These are phyloP conservation scores for Meta bourneti DNA, from an alignment of 2,888 invertebrate species.

Conservation along the genomic window DNA sequence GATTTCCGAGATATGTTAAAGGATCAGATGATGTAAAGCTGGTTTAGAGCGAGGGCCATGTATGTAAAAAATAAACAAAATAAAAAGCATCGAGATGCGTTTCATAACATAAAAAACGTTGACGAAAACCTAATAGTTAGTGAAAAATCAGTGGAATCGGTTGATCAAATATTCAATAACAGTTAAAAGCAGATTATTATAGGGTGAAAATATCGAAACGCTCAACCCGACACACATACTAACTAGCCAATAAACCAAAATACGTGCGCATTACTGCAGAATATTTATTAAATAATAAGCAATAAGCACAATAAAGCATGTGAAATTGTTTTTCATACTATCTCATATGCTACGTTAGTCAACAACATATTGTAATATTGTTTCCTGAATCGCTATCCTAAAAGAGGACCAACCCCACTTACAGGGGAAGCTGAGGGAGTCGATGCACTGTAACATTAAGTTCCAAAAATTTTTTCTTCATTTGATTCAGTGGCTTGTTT, in stretches of 20 bases:
- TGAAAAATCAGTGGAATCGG: background rate
- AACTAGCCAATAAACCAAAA: constrained; percentile 64
- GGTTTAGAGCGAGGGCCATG: constrained; percentile 18
- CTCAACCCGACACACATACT: constrained; percentile 58
- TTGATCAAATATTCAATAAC: background rate
- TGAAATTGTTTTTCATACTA: background rate
- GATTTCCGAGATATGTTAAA: constrained; percentile 7
- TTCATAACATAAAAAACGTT: background rate
- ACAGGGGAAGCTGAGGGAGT: constrained; percentile 76
- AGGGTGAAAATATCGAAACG: constrained; percentile 38
- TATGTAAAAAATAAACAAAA: constrained; percentile 30
- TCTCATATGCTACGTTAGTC: constrained; percentile 13
- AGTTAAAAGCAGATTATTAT: background rate
- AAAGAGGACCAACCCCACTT: constrained; percentile 73
- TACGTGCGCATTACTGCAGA: constrained; percentile 45
- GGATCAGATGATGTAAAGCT: constrained; percentile 38
- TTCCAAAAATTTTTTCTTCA: constrained; percentile 51
- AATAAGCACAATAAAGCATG: background rate
- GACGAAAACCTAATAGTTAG: background rate
- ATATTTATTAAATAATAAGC: constrained; percentile 2
- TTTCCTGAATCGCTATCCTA: constrained; percentile 71
- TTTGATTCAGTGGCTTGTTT: constrained; percentile 8
- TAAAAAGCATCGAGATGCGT: constrained; percentile 1
- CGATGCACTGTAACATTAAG: constrained; percentile 75
- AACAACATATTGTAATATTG: constrained; percentile 62